phyloP scores from a whole-genome alignment of 2,113 vertebrate genomes.

The Lophura nycthemera region DNA sequence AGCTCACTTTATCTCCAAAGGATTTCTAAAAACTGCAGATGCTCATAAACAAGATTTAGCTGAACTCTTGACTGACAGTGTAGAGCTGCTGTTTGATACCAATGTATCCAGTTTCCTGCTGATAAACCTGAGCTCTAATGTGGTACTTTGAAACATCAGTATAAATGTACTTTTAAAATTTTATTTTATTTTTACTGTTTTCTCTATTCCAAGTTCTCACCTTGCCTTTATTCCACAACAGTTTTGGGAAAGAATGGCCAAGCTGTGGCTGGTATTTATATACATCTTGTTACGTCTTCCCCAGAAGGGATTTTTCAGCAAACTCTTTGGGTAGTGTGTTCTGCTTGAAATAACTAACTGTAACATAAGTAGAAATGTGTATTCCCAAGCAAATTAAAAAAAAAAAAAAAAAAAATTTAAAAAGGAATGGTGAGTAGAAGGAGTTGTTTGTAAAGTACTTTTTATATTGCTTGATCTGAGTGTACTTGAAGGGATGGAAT shows the following conservation, averaged over 20 bases:
- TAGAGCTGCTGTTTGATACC: slow-evolving; percentile 50
- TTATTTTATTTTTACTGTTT: not conserved
- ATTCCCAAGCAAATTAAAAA: not conserved
- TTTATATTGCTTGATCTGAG: not conserved
- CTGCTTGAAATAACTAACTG: not conserved
- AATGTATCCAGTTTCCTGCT: slow-evolving; percentile 14
- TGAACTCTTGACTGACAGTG: slow-evolving; percentile 55
- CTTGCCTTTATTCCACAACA: not conserved
- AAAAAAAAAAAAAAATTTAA: not conserved
- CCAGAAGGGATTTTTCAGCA: slow-evolving; percentile 37
- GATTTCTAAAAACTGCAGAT: slow-evolving; percentile 4
- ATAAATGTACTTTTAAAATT: not conserved
- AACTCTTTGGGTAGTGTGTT: slow-evolving; percentile 16
- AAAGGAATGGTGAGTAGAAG: not conserved
- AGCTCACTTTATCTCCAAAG: slow-evolving; percentile 44
- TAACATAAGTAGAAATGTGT: not conserved
- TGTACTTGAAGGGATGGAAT: not conserved
- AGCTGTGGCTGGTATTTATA: slow-evolving; percentile 26
- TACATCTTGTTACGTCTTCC: slow-evolving; percentile 58
- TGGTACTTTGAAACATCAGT: slow-evolving; percentile 44
- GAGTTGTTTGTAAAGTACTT: not conserved
- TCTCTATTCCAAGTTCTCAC: not conserved
- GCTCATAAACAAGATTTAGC: slow-evolving; percentile 33
- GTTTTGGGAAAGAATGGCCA: slow-evolving; percentile 26
- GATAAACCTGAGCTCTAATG: slow-evolving; percentile 32